Percentiles rank a stretch among this genome's conserved stretches.
Conservation (phyloP, 2,113 vertebrate species). For the Pseudorhombus dupliciocellatus region DNA sequence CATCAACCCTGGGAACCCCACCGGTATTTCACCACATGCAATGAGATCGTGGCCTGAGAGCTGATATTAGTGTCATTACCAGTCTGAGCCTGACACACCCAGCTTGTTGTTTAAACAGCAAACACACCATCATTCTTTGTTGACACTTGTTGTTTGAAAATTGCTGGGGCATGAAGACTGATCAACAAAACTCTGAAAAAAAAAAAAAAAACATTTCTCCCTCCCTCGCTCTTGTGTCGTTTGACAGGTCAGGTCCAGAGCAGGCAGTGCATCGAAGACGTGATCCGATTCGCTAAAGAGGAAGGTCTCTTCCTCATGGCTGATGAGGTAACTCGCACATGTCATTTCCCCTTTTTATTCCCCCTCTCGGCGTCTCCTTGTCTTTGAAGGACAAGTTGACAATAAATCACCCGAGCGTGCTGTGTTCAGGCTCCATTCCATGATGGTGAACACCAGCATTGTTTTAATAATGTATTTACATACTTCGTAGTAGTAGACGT, state of each 20-base stretch:
- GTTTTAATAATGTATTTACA: too few species aligned
- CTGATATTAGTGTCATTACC: too few species aligned
- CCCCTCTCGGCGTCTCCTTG: neutral
- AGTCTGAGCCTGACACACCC: neutral
- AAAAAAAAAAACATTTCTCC: too few species aligned
- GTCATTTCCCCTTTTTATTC: constrained; percentile 1
- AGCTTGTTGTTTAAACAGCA: too few species aligned
- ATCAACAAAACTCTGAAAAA: too few species aligned
- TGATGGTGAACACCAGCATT: neutral
- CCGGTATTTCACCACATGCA: constrained; percentile 77
- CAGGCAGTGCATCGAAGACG: constrained; percentile 83
- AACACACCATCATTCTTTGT: too few species aligned
- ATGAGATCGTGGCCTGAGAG: too few species aligned
- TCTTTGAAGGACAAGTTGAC: neutral
- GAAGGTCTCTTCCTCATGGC: constrained; percentile 87
- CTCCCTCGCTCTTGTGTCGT: neutral
- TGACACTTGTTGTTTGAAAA: too few species aligned
- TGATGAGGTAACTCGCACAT: constrained; percentile 84
- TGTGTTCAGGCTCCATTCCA: neutral
- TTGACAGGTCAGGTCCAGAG: constrained; percentile 86
- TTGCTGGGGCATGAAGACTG: too few species aligned
- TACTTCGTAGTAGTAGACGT: too few species aligned
- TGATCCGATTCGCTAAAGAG: constrained; percentile 83
- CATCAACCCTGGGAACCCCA: constrained; percentile 95
- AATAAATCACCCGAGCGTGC: neutral